Percentiles rank a stretch among this genome's conserved stretches.
Conservation (phyloP, 2,113 vertebrate genomes). For the Neotragus pygmaeus region DNA sequence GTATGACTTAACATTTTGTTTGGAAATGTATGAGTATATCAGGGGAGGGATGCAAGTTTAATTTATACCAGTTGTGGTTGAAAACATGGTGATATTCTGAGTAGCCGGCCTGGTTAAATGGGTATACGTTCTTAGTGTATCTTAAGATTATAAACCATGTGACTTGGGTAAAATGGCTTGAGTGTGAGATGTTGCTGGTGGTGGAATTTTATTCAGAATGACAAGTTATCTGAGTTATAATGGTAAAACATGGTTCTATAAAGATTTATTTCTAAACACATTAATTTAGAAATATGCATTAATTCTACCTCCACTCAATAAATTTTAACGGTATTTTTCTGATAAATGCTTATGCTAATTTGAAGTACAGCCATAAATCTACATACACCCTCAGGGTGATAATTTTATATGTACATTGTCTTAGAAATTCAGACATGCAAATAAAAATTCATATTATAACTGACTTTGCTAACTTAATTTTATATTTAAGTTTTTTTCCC, state of each 20-base stretch:
- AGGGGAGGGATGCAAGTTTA: background rate
- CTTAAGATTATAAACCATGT: background rate
- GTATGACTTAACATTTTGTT: slow-evolving; percentile 16
- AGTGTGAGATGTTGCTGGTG: slow-evolving; percentile 17
- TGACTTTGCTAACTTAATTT: slow-evolving; percentile 57
- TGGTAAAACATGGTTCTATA: background rate
- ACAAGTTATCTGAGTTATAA: slow-evolving; percentile 23
- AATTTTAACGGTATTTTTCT: slow-evolving; percentile 6
- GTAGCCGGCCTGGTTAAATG: slow-evolving; percentile 18
- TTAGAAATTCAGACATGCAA: slow-evolving; percentile 34
- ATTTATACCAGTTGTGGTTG: slow-evolving; percentile 12
- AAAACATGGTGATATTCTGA: background rate
- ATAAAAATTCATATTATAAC: slow-evolving; percentile 17
- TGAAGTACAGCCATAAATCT: slow-evolving; percentile 15
- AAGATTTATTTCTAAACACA: background rate
- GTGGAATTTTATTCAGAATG: slow-evolving; percentile 51
- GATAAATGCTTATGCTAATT: slow-evolving; percentile 23
- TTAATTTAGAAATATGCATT: slow-evolving; percentile 20
- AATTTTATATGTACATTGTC: slow-evolving; percentile 39
- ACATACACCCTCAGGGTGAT: background rate
- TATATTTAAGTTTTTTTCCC: background rate
- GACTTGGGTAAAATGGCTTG: background rate
- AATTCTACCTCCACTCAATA: background rate
- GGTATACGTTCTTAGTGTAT: slow-evolving; percentile 5
- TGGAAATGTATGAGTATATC: slow-evolving; percentile 37